Conservation (phyloP, 2,888 invertebrate species). For the Erebia aethiops region DNA sequence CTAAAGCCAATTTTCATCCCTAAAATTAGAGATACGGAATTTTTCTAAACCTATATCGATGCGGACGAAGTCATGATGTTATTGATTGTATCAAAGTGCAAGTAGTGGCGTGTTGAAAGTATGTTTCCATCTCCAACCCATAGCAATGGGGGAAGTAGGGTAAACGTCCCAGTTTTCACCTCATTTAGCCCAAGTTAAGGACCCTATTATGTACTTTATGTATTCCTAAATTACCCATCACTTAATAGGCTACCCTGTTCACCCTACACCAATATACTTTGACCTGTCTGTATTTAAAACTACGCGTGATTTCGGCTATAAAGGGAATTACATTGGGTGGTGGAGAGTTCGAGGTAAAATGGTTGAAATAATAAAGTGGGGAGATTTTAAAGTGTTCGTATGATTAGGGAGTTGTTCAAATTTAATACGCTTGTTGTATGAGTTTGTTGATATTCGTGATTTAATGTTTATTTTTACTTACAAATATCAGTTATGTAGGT, state of each 20-base stretch:
- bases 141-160: constrained; percentile 49
- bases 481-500: background rate
- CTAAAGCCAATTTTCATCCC: too few relatives aligned
- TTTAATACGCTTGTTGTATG: constrained; percentile 67
- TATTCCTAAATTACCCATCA: constrained; percentile 83
- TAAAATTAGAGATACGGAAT: too few relatives aligned
- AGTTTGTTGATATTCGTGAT: constrained; percentile 28
- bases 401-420: constrained; percentile 78
- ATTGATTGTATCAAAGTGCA: too few relatives aligned
- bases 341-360: constrained; percentile 52
- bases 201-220: constrained; percentile 83
- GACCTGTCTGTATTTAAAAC: constrained; percentile 47
- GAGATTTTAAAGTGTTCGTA: constrained; percentile 75
- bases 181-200: constrained; percentile 79
- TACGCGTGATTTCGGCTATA: background rate
- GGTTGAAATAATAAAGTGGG: constrained; percentile 62
- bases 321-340: constrained; percentile 2
- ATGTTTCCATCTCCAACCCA: background rate
- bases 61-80: too few relatives aligned
- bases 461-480: constrained; percentile 39
- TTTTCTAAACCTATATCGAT: too few relatives aligned
- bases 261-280: constrained; percentile 59
- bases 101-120: background rate
- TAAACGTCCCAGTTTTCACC: constrained; percentile 78
- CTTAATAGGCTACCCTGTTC: constrained; percentile 75